These are phyloP conservation scores for Trissolcus japonicus DNA, from an alignment of 2,888 invertebrate species.

Conservation along the genomic window DNA sequence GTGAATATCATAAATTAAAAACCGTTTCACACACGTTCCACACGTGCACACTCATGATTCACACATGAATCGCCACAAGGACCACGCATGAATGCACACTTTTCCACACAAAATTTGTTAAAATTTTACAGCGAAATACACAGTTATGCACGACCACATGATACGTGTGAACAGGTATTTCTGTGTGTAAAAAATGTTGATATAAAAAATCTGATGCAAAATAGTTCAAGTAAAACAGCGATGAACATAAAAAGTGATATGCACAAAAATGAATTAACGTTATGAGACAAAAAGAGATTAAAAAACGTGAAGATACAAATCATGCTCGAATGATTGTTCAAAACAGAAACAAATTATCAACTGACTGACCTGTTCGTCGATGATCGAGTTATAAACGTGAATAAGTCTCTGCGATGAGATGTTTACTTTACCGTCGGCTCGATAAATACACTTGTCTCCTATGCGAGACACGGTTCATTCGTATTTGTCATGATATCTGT, in stretches of 20 bases:
- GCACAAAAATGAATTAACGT: conserved; percentile 30
- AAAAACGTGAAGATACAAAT: conserved; percentile 34
- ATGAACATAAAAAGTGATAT: conserved; percentile 20
- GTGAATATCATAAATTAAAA: no score
- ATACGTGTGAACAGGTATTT: conserved; percentile 1
- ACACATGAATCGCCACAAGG: no score
- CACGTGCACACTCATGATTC: not conserved
- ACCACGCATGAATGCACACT: not conserved
- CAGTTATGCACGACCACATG: conserved; percentile 5
- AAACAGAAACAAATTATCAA: conserved; percentile 45
- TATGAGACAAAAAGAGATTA: conserved; percentile 22
- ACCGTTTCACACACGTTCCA: no score
- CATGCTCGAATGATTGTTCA: conserved; percentile 48
- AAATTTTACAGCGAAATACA: conserved; percentile 7
- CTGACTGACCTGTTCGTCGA: conserved; percentile 50
- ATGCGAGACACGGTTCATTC: conserved; percentile 7
- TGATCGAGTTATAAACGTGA: conserved; percentile 38
- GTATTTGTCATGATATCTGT: conserved; percentile 7
- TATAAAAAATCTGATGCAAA: conserved; percentile 21
- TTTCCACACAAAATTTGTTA: not conserved
- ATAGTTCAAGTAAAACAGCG: conserved; percentile 11
- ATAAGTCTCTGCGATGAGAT: conserved; percentile 27
- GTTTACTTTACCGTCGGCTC: conserved; percentile 24
- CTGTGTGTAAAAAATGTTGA: not conserved
- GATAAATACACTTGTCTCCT: conserved; percentile 12